Conservation (phyloP, 2,113 vertebrate genomes). For the Cynocephalus volans region DNA sequence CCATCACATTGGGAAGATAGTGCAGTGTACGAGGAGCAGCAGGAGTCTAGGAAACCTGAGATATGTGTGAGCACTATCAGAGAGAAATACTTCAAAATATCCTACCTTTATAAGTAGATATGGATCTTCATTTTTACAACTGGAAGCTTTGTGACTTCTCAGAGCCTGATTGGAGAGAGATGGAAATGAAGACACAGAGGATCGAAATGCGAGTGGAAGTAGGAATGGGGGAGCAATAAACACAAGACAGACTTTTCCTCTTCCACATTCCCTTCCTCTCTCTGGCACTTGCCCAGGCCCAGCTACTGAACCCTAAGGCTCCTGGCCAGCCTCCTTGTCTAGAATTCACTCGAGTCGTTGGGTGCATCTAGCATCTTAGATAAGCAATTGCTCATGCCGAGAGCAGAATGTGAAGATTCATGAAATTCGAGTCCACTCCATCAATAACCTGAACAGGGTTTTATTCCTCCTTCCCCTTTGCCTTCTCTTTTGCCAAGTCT, state of each 20-base stretch:
- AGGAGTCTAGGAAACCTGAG: not conserved
- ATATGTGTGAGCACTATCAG: not conserved
- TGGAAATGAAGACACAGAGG: not conserved
- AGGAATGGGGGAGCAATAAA: not conserved
- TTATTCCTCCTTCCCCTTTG: conserved; percentile 2
- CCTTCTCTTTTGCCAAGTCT: conserved; percentile 19
- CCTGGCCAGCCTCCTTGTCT: not conserved
- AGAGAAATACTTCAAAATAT: conserved; percentile 26
- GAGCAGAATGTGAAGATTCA: conserved; percentile 73
- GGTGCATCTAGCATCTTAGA: not conserved
- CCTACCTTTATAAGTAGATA: not conserved
- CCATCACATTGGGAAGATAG: not conserved
- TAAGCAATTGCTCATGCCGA: conserved; percentile 62
- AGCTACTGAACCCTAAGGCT: not conserved
- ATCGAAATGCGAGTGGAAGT: not conserved
- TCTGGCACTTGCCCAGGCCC: not conserved
- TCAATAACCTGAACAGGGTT: conserved; percentile 69
- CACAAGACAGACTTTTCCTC: not conserved
- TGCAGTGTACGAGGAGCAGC: not conserved
- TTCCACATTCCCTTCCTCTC: not conserved
- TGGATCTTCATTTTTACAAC: not conserved
- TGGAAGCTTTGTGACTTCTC: not conserved
- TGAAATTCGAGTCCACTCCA: conserved; percentile 54
- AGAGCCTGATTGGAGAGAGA: not conserved
- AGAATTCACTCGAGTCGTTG: conserved; percentile 41